A percentile compares a stretch with the other conserved stretches of the same genome.
phyloP scores from a whole-genome alignment of 2,113 vertebrate species.

The Myiozetetes cayanensis region DNA sequence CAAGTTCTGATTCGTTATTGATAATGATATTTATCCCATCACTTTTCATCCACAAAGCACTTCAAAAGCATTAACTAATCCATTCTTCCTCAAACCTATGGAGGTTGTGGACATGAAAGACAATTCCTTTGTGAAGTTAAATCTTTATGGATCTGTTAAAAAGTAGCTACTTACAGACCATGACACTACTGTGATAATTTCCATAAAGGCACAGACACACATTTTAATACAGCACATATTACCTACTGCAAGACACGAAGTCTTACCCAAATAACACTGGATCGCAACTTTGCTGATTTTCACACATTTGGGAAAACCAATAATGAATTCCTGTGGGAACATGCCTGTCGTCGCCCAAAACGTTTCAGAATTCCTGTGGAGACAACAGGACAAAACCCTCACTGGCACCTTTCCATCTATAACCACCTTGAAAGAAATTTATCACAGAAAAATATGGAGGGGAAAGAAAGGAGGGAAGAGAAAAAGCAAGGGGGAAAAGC shows the following conservation, averaged over 20 bases:
- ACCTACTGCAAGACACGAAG: background rate
- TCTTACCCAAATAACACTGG: conserved; percentile 87
- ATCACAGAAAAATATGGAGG: rapidly evolving
- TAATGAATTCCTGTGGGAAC: conserved; percentile 93
- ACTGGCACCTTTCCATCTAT: background rate
- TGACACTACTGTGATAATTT: background rate
- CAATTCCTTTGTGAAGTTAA: rapidly evolving
- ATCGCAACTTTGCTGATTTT: conserved; percentile 79
- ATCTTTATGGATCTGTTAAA: background rate
- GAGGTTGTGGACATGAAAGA: no score
- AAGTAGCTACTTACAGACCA: background rate
- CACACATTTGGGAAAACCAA: conserved; percentile 80
- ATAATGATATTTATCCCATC: background rate
- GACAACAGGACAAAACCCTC: background rate
- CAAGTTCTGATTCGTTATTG: background rate
- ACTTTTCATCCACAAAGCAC: background rate
- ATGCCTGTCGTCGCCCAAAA: conserved; percentile 96
- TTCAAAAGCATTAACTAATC: background rate
- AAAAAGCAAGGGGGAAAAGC: background rate
- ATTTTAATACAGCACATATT: background rate
- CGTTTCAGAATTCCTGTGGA: conserved; percentile 79
- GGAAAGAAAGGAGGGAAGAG: background rate
- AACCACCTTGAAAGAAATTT: rapidly evolving
- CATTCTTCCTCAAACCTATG: background rate
- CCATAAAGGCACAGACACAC: background rate